These are phyloP conservation scores for Orthosia cruda DNA, from an alignment of 2,888 invertebrate species.

Conservation along the genomic window DNA sequence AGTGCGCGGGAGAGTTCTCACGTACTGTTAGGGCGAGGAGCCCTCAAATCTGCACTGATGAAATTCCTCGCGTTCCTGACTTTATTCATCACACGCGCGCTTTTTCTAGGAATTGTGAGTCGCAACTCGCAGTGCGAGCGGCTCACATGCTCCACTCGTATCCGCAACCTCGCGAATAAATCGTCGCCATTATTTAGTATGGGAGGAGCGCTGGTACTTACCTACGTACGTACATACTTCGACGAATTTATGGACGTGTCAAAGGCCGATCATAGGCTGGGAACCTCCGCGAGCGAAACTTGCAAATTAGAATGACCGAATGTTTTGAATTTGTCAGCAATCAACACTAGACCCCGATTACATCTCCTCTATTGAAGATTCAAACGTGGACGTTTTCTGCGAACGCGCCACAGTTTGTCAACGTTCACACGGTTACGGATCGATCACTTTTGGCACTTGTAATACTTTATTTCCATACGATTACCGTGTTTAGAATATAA, in stretches of 20 bases:
- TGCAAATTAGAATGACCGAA: conserved; percentile 76
- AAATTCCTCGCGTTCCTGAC: conserved; percentile 86
- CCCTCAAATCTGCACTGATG: conserved; percentile 89
- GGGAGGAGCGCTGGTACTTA: conserved; percentile 84
- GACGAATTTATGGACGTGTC: conserved; percentile 85
- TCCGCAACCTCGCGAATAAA: conserved; percentile 86
- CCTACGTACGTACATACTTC: conserved; percentile 81
- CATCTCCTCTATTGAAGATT: conserved; percentile 53
- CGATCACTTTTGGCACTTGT: conserved; percentile 71
- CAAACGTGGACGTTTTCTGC: conserved; percentile 46
- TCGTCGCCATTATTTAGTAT: conserved; percentile 87
- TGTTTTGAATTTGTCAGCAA: conserved; percentile 71
- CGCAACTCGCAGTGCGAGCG: conserved; percentile 75
- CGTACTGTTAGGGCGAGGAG: conserved; percentile 81
- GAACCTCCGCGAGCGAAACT: conserved; percentile 78
- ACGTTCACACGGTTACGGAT: conserved; percentile 66
- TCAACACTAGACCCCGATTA: conserved; percentile 51
- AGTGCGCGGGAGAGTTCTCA: conserved; percentile 81
- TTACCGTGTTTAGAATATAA: conserved; percentile 79
- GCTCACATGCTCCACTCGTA: conserved; percentile 82
- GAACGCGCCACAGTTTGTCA: conserved; percentile 46
- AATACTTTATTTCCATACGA: conserved; percentile 76
- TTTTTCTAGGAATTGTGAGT: conserved; percentile 88
- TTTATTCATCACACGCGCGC: conserved; percentile 90
- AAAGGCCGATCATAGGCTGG: conserved; percentile 84